Conservation (phyloP, 2,888 invertebrate genomes). For the Ypsolopha scabrella region DNA sequence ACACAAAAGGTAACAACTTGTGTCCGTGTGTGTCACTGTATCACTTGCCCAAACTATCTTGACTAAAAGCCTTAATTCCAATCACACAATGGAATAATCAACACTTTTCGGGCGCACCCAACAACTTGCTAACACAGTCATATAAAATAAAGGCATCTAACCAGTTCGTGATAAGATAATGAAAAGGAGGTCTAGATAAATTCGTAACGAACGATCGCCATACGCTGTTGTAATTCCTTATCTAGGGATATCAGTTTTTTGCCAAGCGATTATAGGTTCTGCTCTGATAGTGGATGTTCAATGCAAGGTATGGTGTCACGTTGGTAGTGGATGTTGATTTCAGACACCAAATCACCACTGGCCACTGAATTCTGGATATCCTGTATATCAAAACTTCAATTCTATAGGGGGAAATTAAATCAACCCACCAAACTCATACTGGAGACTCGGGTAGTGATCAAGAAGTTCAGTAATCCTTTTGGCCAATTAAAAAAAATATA, state of each 20-base stretch:
- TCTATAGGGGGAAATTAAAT: too few species aligned
- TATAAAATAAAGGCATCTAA: slow-evolving; percentile 55
- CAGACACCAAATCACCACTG: too few species aligned
- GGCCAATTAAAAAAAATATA: too few species aligned
- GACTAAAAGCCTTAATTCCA: slow-evolving; percentile 7
- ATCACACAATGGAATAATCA: slow-evolving; percentile 13
- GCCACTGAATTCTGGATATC: too few species aligned
- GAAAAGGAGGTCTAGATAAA: slow-evolving; percentile 68
- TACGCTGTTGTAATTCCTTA: slow-evolving; percentile 22
- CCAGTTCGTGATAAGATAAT: slow-evolving; percentile 55
- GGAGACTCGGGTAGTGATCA: too few species aligned
- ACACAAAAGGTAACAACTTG: too few species aligned
- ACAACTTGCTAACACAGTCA: slow-evolving; percentile 29
- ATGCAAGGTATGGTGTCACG: too few species aligned
- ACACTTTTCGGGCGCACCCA: slow-evolving; percentile 28
- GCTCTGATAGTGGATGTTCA: background rate
- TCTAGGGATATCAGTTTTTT: slow-evolving; percentile 42
- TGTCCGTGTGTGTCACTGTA: too few species aligned
- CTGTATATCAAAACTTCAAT: too few species aligned
- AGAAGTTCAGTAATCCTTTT: too few species aligned
- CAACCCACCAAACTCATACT: background rate
- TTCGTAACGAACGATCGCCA: slow-evolving; percentile 47
- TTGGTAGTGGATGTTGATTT: too few species aligned
- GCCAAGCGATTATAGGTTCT: slow-evolving; percentile 32
- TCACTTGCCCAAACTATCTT: too few species aligned